A percentile compares a stretch with the other conserved stretches of the same genome.
Evolutionary conservation across 2,888 invertebrate species (phyloP).

Genomic region (Dimorphilus gyrociliatus): DNA sequence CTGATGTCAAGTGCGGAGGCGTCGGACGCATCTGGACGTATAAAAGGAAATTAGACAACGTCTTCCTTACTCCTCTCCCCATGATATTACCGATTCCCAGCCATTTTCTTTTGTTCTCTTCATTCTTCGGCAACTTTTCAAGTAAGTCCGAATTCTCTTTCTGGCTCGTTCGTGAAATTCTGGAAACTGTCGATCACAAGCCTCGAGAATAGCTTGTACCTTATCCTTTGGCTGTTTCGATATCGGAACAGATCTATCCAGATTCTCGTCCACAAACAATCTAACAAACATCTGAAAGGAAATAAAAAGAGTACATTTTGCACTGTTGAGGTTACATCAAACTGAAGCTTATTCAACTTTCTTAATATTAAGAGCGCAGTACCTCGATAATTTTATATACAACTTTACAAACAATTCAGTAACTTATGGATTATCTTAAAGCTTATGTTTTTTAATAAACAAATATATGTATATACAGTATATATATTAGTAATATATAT

Average conservation of each 20-base stretch:
- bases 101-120: slow-evolving; percentile 71
- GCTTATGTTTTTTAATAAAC: too few relatives aligned
- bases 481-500: too few relatives aligned
- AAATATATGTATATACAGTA: too few relatives aligned
- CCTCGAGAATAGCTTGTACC: slow-evolving; percentile 90
- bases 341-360: too few relatives aligned
- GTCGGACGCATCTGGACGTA: slow-evolving; percentile 65
- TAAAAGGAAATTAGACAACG: too few relatives aligned
- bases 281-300: slow-evolving; percentile 76
- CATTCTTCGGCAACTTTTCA: slow-evolving; percentile 84
- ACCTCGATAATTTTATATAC: slow-evolving; percentile 1
- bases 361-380: too few relatives aligned
- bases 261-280: slow-evolving; percentile 85
- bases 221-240: slow-evolving; percentile 95
- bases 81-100: slow-evolving; percentile 66
- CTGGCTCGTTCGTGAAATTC: slow-evolving; percentile 87
- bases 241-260: slow-evolving; percentile 87
- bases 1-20: slow-evolving; percentile 85
- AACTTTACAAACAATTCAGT: too few relatives aligned
- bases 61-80: too few relatives aligned
- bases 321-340: not conserved
- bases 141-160: slow-evolving; percentile 80
- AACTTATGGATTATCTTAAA: too few relatives aligned
- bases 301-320: slow-evolving; percentile 2
- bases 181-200: slow-evolving; percentile 87